These are phyloP conservation scores for Lampropteryx suffumata DNA, from an alignment of 2,888 invertebrate species.

Conservation along the genomic window DNA sequence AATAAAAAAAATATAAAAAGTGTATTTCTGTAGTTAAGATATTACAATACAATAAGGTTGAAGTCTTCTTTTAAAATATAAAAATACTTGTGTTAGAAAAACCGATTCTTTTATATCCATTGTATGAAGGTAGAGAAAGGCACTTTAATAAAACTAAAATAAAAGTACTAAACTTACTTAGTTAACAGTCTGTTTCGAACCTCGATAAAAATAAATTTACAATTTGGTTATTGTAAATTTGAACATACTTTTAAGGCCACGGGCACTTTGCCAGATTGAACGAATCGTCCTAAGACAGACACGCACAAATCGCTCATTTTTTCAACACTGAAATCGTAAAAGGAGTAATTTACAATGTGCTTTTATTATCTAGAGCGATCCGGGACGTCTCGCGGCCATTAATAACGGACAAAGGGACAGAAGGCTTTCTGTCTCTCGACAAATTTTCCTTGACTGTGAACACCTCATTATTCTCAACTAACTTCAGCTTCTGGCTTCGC, in stretches of 20 bases:
- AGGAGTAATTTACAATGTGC: slow-evolving; percentile 55
- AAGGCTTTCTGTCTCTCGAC: slow-evolving; percentile 50
- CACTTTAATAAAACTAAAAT: too few relatives aligned
- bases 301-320: slow-evolving; percentile 50
- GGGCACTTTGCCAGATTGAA: slow-evolving; percentile 19
- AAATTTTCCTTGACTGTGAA: slow-evolving; percentile 48
- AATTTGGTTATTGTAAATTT: too few relatives aligned
- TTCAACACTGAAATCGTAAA: slow-evolving; percentile 42
- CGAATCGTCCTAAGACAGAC: slow-evolving; percentile 35
- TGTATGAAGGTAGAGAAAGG: too few relatives aligned
- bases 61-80: too few relatives aligned
- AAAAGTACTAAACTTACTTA: too few relatives aligned
- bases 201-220: too few relatives aligned
- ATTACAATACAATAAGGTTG: too few relatives aligned
- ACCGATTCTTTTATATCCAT: too few relatives aligned
- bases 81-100: too few relatives aligned
- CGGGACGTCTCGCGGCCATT: slow-evolving; percentile 49
- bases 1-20: too few relatives aligned
- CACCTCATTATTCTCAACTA: slow-evolving; percentile 59
- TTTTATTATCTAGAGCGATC: slow-evolving; percentile 55
- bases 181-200: too few relatives aligned
- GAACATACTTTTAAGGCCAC: not conserved
- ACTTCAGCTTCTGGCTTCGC: slow-evolving; percentile 5
- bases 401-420: slow-evolving; percentile 53
- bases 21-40: too few relatives aligned